Conservation (phyloP, 1,140 invertebrate species). For the Sinella curviseta region DNA sequence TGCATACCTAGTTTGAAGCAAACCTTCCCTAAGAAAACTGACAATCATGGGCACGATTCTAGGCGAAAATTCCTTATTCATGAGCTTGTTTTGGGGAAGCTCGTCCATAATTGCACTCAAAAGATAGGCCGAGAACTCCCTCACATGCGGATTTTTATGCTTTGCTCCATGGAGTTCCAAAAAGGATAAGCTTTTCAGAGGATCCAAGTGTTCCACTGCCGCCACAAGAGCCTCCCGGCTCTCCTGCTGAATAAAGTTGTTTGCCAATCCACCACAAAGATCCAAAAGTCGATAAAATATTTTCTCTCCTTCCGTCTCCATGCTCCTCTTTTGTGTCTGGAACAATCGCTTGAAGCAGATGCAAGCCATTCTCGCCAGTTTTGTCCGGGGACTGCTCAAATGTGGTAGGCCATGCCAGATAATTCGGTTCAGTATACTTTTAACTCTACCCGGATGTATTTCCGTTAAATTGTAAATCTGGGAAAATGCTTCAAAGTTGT, state of each 20-base stretch:
- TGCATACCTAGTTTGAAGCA: neutral
- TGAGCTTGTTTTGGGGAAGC: neutral
- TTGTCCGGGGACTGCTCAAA: conserved; percentile 2
- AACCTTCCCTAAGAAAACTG: neutral
- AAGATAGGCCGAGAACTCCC: neutral
- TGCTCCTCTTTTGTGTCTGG: neutral
- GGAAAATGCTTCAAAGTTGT: neutral
- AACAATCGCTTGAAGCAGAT: conserved; percentile 5
- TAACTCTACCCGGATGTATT: neutral
- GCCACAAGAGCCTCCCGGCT: neutral
- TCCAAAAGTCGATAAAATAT: neutral
- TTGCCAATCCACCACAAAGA: neutral
- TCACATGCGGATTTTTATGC: conserved; percentile 6
- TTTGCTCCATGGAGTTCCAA: neutral
- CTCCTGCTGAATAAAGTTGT: conserved; percentile 8
- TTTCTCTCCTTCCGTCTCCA: neutral
- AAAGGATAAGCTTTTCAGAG: neutral
- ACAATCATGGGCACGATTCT: neutral
- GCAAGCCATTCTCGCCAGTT: neutral
- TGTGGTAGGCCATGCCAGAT: neutral
- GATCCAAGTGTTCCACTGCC: neutral
- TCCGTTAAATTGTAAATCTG: neutral
- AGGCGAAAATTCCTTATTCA: conserved; percentile 4
- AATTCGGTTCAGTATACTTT: neutral
- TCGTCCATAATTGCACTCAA: neutral